phyloP scores from a whole-genome alignment of 2,113 vertebrate species.

The Neopipo cinnamomea region DNA sequence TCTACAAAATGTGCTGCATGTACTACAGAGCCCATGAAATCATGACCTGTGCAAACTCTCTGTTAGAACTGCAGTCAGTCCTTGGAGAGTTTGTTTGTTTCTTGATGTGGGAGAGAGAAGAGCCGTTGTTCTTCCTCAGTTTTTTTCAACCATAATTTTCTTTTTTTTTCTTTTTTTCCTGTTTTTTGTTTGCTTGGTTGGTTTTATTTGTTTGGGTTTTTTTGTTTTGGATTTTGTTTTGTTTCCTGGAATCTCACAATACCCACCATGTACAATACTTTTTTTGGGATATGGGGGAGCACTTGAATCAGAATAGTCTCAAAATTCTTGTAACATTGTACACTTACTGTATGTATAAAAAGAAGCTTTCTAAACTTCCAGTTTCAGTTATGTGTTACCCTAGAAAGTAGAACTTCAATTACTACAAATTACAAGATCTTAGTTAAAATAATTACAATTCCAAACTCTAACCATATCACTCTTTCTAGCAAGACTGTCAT shows the following conservation, averaged over 20 bases:
- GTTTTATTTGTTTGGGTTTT: no score
- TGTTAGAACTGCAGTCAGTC: not conserved
- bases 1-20: not conserved
- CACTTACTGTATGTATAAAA: not conserved
- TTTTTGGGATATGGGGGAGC: not conserved
- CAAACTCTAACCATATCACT: not conserved
- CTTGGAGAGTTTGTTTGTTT: not conserved
- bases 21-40: not conserved
- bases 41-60: not conserved
- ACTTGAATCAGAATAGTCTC: not conserved
- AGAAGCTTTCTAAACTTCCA: not conserved
- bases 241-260: not conserved
- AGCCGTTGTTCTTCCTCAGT: not conserved
- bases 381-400: not conserved
- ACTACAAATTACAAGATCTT: not conserved
- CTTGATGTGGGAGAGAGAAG: not conserved
- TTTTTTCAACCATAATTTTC: not conserved
- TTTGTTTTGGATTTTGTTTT: not conserved
- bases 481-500: not conserved
- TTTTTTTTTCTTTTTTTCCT: not conserved
- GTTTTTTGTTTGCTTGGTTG: not conserved
- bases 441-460: not conserved
- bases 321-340: not conserved
- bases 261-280: not conserved
- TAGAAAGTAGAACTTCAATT: not conserved